phyloP scores from a whole-genome alignment of 2,888 invertebrate genomes.

The Drosophila parthenogenetica region DNA sequence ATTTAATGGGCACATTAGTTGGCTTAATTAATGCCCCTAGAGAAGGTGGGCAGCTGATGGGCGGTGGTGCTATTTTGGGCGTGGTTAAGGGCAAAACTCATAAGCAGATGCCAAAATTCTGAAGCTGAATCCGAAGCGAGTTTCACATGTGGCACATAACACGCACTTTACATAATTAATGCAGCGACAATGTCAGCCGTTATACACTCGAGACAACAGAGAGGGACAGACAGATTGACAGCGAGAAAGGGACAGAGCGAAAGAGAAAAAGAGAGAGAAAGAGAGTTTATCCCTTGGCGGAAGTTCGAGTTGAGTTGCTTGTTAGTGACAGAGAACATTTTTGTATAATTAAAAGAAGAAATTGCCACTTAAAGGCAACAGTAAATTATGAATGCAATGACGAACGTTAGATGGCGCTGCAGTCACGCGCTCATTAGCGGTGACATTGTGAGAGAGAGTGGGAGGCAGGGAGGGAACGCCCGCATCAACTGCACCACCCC shows the following conservation, averaged over 20 bases:
- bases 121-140: constrained; percentile 19
- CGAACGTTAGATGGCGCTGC: constrained; percentile 50
- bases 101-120: constrained; percentile 31
- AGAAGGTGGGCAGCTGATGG: background rate
- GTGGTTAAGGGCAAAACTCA: background rate
- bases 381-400: constrained; percentile 52
- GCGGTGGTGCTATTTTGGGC: background rate
- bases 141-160: constrained; percentile 46
- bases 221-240: no score
- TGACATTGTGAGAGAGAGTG: constrained; percentile 40
- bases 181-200: constrained; percentile 70
- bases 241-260: background rate
- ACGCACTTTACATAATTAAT: constrained; percentile 79
- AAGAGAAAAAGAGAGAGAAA: background rate
- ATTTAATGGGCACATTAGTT: constrained; percentile 52
- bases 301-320: constrained; percentile 39
- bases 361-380: constrained; percentile 72
- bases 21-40: constrained; percentile 29
- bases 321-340: constrained; percentile 46
- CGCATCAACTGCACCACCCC: constrained; percentile 30
- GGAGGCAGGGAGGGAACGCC: constrained; percentile 1
- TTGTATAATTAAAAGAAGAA: constrained; percentile 75
- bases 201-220: constrained; percentile 67
- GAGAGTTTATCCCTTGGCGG: constrained; percentile 17
- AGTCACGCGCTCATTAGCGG: constrained; percentile 72